A percentile compares a stretch with the other conserved stretches of the same genome.
These are phyloP conservation scores for Phengaris arion DNA, from an alignment of 2,888 invertebrate genomes.

Conservation along the genomic window DNA sequence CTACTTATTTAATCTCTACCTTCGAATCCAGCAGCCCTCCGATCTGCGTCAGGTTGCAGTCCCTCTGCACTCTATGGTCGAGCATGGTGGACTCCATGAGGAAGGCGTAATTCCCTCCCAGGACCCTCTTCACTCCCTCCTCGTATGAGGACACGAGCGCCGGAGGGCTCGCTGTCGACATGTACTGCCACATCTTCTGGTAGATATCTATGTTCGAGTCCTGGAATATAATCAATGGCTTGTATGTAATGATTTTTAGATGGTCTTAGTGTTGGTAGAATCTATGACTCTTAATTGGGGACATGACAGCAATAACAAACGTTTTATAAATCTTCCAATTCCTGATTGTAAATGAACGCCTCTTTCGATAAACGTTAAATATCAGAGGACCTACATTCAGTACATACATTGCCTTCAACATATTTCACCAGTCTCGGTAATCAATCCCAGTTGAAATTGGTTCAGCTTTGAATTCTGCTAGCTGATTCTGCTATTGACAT, in stretches of 20 bases:
- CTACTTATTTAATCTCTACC: conserved; percentile 44
- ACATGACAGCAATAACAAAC: not conserved
- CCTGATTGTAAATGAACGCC: too few species aligned
- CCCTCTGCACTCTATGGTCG: conserved; percentile 96
- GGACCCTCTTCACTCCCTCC: conserved; percentile 92
- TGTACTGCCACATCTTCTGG: conserved; percentile 97
- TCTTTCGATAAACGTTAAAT: too few species aligned
- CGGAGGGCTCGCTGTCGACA: conserved; percentile 87
- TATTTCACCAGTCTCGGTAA: too few species aligned
- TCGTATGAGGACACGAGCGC: conserved; percentile 94
- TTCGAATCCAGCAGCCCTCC: conserved; percentile 84
- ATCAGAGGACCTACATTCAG: too few species aligned
- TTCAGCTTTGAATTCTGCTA: too few species aligned
- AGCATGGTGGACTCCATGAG: conserved; percentile 99
- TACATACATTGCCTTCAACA: too few species aligned
- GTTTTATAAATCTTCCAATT: too few species aligned
- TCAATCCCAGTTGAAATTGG: too few species aligned
- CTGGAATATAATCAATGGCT: conserved; percentile 56
- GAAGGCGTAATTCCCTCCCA: conserved; percentile 96
- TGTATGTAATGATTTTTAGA: not conserved
- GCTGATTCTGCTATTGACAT: too few species aligned
- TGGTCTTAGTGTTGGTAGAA: not conserved
- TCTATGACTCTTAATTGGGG: not conserved
- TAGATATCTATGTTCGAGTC: conserved; percentile 94
- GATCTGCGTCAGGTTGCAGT: conserved; percentile 98